phyloP scores from a whole-genome alignment of 2,113 vertebrate genomes.

The Trochalopteron elliotii region DNA sequence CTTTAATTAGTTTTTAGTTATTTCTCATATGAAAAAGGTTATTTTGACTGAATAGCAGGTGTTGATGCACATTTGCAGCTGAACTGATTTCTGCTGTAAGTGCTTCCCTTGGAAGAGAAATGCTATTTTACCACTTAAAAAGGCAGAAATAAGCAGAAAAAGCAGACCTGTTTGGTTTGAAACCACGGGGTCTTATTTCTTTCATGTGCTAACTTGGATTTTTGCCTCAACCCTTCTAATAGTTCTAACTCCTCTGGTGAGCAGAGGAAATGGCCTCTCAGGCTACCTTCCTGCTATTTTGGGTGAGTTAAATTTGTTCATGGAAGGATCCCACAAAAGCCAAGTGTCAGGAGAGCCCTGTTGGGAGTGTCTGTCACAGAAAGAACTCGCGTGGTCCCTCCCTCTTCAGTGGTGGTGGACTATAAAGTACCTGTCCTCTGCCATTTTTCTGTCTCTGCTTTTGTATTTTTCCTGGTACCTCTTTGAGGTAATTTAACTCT shows the following conservation, averaged over 20 bases:
- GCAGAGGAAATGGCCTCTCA: not conserved
- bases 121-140: not conserved
- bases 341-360: not conserved
- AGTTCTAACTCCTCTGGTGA: not conserved
- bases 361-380: not conserved
- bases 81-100: not conserved
- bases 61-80: not conserved
- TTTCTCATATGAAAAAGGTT: not conserved
- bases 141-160: not conserved
- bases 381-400: not conserved
- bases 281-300: not conserved
- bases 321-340: not conserved
- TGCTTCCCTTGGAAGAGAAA: not conserved
- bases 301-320: slow-evolving; percentile 17
- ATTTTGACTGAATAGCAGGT: not conserved
- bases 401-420: not conserved
- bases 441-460: not conserved
- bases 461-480: not conserved
- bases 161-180: not conserved
- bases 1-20: not conserved
- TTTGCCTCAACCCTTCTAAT: not conserved
- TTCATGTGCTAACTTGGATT: not conserved
- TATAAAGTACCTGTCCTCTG: not conserved
- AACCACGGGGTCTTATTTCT: not conserved
- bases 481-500: not conserved